Evolutionary conservation across 2,888 invertebrate genomes (phyloP).

Genomic region (Helleia helle): DNA sequence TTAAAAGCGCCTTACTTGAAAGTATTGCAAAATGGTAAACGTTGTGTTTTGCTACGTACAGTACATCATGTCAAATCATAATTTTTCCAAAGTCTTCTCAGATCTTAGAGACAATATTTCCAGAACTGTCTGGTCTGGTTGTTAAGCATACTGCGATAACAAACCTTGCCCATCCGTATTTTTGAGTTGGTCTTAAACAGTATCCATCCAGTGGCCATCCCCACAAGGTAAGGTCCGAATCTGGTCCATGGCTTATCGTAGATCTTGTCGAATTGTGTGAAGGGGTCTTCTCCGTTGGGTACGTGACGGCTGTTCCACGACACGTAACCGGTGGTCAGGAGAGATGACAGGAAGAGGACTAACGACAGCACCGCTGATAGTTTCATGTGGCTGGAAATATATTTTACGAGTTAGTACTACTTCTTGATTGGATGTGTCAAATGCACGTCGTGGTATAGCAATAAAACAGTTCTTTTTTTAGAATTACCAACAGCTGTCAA

Average conservation of each 20-base stretch:
- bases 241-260: conserved; percentile 94
- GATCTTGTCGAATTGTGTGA: conserved; percentile 90
- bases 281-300: conserved; percentile 85
- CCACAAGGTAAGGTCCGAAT: conserved; percentile 87
- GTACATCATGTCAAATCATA: no score
- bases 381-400: conserved; percentile 80
- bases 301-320: conserved; percentile 86
- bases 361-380: conserved; percentile 78
- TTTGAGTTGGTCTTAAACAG: conserved; percentile 87
- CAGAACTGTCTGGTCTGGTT: no score
- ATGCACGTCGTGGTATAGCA: no score
- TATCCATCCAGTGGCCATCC: conserved; percentile 88
- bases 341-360: conserved; percentile 82
- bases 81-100: no score
- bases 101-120: no score
- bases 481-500: no score
- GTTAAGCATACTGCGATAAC: no score
- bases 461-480: background rate
- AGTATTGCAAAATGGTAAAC: no score
- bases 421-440: no score
- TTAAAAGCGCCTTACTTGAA: no score
- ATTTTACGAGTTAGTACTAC: no score
- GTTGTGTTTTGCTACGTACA: no score
- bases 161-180: conserved; percentile 81
- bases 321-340: conserved; percentile 85